Evolutionary conservation across 1,140 invertebrate genomes (phyloP).

Genomic region (Danaus plexippus): DNA sequence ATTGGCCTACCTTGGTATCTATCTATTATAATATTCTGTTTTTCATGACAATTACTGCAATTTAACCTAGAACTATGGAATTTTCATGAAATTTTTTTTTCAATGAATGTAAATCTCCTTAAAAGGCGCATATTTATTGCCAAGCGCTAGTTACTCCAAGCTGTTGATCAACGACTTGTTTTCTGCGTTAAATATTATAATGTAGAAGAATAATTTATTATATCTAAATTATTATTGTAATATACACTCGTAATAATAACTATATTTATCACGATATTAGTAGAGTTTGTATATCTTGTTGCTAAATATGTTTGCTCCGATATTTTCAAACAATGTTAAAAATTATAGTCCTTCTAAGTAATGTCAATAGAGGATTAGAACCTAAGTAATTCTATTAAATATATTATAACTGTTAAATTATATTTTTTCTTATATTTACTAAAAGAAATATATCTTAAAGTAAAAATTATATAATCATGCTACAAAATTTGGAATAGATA

Average conservation of each 20-base stretch:
- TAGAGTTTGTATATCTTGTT: constrained; percentile 26
- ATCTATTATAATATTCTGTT: constrained; percentile 14
- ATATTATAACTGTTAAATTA: constrained; percentile 8
- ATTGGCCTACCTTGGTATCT: constrained; percentile 45
- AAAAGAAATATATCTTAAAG: constrained; percentile 7
- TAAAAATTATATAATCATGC: constrained; percentile 8
- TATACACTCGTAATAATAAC: constrained; percentile 20
- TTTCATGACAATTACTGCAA: constrained; percentile 13
- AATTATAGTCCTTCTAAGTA: constrained; percentile 7
- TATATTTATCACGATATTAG: constrained; percentile 20
- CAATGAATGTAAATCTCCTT: no score
- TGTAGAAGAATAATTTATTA: constrained; percentile 17
- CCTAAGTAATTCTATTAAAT: background rate
- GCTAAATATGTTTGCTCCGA: constrained; percentile 19
- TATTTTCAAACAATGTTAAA: constrained; percentile 8
- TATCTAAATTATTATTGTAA: constrained; percentile 20
- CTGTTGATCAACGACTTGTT: constrained; percentile 10
- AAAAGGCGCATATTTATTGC: no score
- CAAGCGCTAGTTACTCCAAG: no score
- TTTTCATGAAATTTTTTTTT: no score
- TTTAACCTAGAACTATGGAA: background rate
- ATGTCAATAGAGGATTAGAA: constrained; percentile 4
- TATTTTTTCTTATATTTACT: constrained; percentile 12
- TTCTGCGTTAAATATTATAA: constrained; percentile 20
- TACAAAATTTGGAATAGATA: constrained; percentile 3